phyloP scores from a whole-genome alignment of 2,888 invertebrate species.

The Trichopoda pennipes region DNA sequence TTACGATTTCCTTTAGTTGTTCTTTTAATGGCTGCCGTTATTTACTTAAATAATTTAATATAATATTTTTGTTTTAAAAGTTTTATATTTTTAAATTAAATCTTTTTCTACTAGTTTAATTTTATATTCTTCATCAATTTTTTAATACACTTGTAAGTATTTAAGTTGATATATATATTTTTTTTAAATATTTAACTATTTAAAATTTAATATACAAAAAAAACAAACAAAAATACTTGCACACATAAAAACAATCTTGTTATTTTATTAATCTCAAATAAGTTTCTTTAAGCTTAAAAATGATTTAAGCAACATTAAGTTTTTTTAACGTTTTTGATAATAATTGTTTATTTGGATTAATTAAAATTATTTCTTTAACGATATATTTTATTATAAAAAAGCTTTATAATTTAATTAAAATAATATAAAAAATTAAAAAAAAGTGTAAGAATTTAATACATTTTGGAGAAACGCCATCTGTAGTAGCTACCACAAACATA shows the following conservation, averaged over 20 bases:
- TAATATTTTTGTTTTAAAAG: slow-evolving; percentile 28
- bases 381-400: slow-evolving; percentile 2
- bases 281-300: not conserved
- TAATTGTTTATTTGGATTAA: not conserved
- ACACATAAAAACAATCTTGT: no score
- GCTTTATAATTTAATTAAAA: not conserved
- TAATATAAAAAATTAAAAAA: not conserved
- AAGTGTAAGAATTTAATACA: not conserved
- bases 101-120: no score
- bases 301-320: not conserved
- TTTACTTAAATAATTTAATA: slow-evolving; percentile 77
- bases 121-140: not conserved
- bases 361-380: not conserved
- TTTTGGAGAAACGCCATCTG: no score
- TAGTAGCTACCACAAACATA: no score
- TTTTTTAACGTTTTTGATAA: no score
- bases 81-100: not conserved
- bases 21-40: slow-evolving; percentile 73
- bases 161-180: not conserved
- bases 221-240: no score
- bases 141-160: not conserved
- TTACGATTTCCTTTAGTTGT: slow-evolving; percentile 67
- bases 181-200: not conserved
- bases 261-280: not conserved
- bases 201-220: not conserved